A percentile compares a stretch with the other conserved stretches of the same genome.
Evolutionary conservation across 2,797 vertebrate genomes (phyloP).

Genomic region (Lacerta viridis): DNA sequence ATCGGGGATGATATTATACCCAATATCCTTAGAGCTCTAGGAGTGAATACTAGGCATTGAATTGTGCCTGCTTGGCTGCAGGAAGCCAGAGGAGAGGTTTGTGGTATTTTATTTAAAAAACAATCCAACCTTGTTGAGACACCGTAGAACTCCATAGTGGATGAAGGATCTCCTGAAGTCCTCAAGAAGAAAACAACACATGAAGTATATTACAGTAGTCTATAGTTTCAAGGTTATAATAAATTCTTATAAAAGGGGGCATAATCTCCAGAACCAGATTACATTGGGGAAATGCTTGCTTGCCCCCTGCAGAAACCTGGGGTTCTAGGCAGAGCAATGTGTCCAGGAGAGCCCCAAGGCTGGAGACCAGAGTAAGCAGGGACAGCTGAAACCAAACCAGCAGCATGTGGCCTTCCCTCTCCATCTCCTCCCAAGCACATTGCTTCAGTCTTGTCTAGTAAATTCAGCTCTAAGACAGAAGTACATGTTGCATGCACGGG

Average conservation of each 20-base stretch:
- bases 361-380: background rate
- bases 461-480: background rate
- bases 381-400: background rate
- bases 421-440: no score
- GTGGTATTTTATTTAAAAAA: background rate
- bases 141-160: no score
- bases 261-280: background rate
- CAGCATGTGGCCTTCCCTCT: no score
- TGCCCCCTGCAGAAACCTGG: background rate
- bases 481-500: background rate
- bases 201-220: background rate
- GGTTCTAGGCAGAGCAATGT: background rate
- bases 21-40: background rate
- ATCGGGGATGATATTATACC: no score
- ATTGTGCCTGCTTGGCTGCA: background rate
- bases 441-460: background rate
- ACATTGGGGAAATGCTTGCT: background rate
- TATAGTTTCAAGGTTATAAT: background rate
- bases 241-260: background rate
- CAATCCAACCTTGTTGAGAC: background rate
- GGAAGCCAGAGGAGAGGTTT: background rate
- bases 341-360: background rate
- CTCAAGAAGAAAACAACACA: background rate
- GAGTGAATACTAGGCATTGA: background rate
- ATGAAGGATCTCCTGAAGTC: background rate